Base-by-base conservation (phyloP, 2,113 vertebrate genomes). In the Bubo scandiacus region DNA sequence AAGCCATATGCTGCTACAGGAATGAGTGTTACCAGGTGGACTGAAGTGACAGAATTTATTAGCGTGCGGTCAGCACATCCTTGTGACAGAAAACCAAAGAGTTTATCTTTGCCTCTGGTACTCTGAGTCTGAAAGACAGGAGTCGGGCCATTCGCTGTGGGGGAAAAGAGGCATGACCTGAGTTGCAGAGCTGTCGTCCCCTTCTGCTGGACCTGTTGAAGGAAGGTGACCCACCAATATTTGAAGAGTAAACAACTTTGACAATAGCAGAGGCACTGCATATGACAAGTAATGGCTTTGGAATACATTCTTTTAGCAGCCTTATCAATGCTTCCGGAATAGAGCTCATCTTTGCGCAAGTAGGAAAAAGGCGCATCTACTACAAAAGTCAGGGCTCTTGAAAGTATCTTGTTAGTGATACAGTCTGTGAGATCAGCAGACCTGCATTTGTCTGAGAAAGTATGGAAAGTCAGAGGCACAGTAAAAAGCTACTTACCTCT, bases 401-500 rank as follows among this genome's bases (percentile, higher is more conserved):
- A 15, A 61, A 68, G 16, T 15, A 20, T 27, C 67, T 77, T 52
- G 36, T 36, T 38, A 51, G 63, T 14, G 29, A 43, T 15, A 21
- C 2, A 2, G 47, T 12, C 59, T 43, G 38, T 0, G 0, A n/a
- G 36, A 82, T 38, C n/a, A 45, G 43, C 34, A 34, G 47, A 15
- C 29, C 59, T 45, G 30, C 22, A 14, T 23, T 57, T 57, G 13
- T 52, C 65, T 38, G 79, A 90, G 38, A 14, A 67, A 47, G 26
- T 13, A 42, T 0, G 10, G 27, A 45, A 81, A 91, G 63, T 51
- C 1, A 67, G 26, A 61, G 20, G 62, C 10, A 36, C 19, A 75
- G n/a, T 66, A 26, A 67, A 92, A 83, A 81, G 47, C 61, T 72
- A 81, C 89, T 96, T 96, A 95, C 94, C 81, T 81, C 34, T 47